A percentile compares a stretch with the other conserved stretches of the same genome.
Conservation (phyloP, 1,140 invertebrate species). For the Metopolophium dirhodum region DNA sequence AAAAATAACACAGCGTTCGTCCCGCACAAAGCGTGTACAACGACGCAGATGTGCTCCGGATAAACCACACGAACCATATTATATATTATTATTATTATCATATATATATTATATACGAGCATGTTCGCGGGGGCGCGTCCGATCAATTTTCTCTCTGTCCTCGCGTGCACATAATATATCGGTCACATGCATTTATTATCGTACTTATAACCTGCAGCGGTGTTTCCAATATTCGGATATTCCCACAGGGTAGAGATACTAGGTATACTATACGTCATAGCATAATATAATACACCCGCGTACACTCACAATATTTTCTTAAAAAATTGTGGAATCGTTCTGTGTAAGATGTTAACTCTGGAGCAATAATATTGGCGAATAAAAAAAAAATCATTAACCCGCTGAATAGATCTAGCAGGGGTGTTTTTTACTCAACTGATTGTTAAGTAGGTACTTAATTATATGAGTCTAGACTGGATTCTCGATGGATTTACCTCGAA, state of each 20-base stretch:
- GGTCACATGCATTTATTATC: not conserved
- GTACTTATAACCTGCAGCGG: not conserved
- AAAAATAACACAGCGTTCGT: constrained; percentile 36
- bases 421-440: too few relatives aligned
- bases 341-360: too few relatives aligned
- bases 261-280: too few relatives aligned
- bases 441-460: too few relatives aligned
- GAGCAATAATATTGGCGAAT: too few relatives aligned
- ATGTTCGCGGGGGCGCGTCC: not conserved
- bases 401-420: too few relatives aligned
- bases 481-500: too few relatives aligned
- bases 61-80: not conserved
- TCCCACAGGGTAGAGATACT: too few relatives aligned
- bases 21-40: constrained; percentile 22
- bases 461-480: too few relatives aligned
- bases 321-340: too few relatives aligned
- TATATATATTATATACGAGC: not conserved
- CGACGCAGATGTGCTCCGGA: constrained; percentile 28
- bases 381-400: too few relatives aligned
- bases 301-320: not conserved
- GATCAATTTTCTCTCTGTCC: constrained; percentile 25
- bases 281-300: not conserved
- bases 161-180: not conserved
- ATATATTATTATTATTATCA: not conserved
- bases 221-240: not conserved